Conservation (phyloP, 2,797 vertebrate genomes). For the Melanogrammus aeglefinus region DNA sequence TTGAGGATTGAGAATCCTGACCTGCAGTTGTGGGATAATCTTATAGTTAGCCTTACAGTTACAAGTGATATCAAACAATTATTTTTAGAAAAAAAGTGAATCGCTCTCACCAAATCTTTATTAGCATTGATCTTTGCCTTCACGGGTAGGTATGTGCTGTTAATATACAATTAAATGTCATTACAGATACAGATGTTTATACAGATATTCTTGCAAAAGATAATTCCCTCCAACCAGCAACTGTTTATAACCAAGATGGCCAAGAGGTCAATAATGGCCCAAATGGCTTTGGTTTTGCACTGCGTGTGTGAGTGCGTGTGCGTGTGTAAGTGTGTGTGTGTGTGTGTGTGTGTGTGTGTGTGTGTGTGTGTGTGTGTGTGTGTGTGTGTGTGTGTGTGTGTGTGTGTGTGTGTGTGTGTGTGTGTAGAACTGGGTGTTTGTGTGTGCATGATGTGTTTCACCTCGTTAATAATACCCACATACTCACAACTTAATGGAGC, state of each 20-base stretch:
- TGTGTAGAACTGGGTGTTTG: background rate
- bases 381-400: slow-evolving; percentile 8
- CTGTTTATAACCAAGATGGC: too few species aligned
- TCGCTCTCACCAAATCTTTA: background rate
- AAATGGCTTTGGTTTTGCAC: background rate
- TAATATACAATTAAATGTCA: background rate
- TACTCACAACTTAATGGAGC: background rate
- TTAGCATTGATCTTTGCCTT: background rate
- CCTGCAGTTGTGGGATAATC: background rate
- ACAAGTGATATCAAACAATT: background rate
- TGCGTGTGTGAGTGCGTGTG: background rate
- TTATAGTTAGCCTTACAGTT: background rate
- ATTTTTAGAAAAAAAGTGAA: background rate
- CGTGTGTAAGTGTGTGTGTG: slow-evolving; percentile 4
- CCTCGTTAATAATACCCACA: background rate
- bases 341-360: slow-evolving; percentile 10
- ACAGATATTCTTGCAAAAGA: background rate
- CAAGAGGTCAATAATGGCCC: too few species aligned
- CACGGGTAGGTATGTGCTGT: background rate
- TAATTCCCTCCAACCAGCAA: too few species aligned
- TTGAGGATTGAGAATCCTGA: background rate
- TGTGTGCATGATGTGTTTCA: background rate
- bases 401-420: slow-evolving; percentile 9
- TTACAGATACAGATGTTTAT: background rate
- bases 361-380: slow-evolving; percentile 6